Conservation (phyloP, 2,797 vertebrate genomes). For the Myotis myotis region DNA sequence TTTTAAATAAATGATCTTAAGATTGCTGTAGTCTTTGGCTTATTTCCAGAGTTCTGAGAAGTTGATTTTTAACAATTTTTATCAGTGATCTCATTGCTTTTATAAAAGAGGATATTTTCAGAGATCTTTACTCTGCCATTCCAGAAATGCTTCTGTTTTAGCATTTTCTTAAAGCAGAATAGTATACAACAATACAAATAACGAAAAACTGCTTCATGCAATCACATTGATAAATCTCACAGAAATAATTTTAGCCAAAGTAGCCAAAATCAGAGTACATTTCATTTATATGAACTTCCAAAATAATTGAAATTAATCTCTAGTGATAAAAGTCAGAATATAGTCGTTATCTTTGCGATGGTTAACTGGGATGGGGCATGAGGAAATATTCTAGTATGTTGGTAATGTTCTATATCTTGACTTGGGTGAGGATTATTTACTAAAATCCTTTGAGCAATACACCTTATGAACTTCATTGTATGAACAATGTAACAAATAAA, state of each 20-base stretch:
- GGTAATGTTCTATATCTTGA: background rate
- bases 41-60: conserved; percentile 7
- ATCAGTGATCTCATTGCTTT: conserved; percentile 19
- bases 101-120: conserved; percentile 11
- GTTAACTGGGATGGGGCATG: background rate
- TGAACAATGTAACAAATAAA: background rate
- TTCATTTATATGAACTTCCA: conserved; percentile 20
- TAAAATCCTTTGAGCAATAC: conserved; percentile 9
- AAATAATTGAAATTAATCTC: background rate
- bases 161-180: conserved; percentile 1
- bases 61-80: conserved; percentile 30
- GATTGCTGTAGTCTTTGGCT: background rate
- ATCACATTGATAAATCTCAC: background rate
- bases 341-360: background rate
- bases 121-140: background rate
- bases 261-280: background rate
- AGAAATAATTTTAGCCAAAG: conserved; percentile 17
- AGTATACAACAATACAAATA: background rate
- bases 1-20: background rate
- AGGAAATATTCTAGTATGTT: background rate
- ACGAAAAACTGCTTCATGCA: background rate
- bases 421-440: background rate
- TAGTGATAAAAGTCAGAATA: background rate
- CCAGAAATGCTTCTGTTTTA: background rate
- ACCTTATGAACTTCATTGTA: conserved; percentile 32